Conservation (phyloP, 2,888 invertebrate species). For the Spialia ferax region DNA sequence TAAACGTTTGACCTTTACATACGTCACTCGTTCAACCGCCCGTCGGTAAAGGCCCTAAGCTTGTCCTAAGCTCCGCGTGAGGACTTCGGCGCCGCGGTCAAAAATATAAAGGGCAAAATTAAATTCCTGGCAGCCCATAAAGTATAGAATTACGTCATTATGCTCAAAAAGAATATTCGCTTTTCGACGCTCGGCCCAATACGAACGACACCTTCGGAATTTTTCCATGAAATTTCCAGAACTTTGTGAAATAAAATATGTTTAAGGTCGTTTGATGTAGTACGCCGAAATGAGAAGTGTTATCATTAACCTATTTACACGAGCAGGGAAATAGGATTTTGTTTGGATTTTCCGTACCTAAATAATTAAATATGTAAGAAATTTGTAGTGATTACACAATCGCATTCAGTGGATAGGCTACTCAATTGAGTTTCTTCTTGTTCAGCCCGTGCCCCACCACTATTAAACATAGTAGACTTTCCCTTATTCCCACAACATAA, state of each 20-base stretch:
- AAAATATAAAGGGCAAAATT: constrained; percentile 80
- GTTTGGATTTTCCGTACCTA: too few relatives aligned
- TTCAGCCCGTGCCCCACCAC: too few relatives aligned
- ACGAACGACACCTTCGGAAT: constrained; percentile 24
- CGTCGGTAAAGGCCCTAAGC: constrained; percentile 19
- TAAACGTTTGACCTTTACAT: constrained; percentile 15
- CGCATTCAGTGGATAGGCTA: too few relatives aligned
- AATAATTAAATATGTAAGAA: too few relatives aligned
- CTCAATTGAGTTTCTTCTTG: too few relatives aligned
- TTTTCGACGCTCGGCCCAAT: constrained; percentile 45
- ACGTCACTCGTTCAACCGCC: background rate
- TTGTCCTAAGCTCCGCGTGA: background rate
- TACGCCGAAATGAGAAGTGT: background rate
- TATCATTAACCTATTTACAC: background rate
- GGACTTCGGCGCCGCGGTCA: constrained; percentile 61
- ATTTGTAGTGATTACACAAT: too few relatives aligned
- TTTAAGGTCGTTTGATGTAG: constrained; percentile 11
- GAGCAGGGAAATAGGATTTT: background rate
- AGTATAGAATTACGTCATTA: constrained; percentile 84
- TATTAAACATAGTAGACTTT: too few relatives aligned
- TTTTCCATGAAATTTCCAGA: constrained; percentile 32
- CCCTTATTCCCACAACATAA: too few relatives aligned
- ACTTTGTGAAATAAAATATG: constrained; percentile 43
- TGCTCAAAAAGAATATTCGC: constrained; percentile 57
- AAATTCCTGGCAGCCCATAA: constrained; percentile 78